Conservation (phyloP, 2,888 invertebrate genomes). For the Melanophora roralis region DNA sequence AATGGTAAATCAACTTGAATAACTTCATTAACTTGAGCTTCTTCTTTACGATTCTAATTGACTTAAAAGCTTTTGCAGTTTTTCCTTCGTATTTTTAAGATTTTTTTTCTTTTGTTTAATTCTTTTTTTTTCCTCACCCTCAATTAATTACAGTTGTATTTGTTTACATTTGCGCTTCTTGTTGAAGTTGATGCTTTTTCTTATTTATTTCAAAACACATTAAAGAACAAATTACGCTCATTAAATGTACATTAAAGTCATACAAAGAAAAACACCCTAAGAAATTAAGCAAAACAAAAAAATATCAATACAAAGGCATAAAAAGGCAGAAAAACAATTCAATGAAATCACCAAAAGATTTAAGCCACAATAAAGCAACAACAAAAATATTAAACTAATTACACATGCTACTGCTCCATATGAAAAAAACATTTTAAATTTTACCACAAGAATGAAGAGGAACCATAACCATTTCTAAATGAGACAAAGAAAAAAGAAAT, state of each 20-base stretch:
- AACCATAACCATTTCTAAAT: constrained; percentile 2
- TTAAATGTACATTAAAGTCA: constrained; percentile 60
- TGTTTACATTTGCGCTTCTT: constrained; percentile 36
- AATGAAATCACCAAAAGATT: neutral
- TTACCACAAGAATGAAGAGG: constrained; percentile 15
- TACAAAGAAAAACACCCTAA: constrained; percentile 17
- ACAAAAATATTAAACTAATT: constrained; percentile 37
- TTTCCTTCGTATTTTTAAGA: too few species aligned
- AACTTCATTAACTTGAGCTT: constrained; percentile 33
- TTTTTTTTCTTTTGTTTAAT: neutral
- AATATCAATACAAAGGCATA: constrained; percentile 20
- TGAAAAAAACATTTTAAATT: neutral
- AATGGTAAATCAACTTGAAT: constrained; percentile 45
- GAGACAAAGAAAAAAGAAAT: constrained; percentile 14
- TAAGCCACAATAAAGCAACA: constrained; percentile 1
- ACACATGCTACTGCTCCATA: constrained; percentile 19
- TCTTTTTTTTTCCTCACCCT: constrained; percentile 16
- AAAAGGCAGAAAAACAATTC: constrained; percentile 6
- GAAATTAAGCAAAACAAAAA: constrained; percentile 25
- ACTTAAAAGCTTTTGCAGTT: constrained; percentile 40
- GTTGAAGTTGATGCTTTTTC: neutral
- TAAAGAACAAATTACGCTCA: constrained; percentile 59
- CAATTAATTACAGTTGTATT: constrained; percentile 56
- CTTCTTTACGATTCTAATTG: constrained; percentile 36
- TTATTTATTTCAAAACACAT: constrained; percentile 34